phyloP scores from a whole-genome alignment of 2,888 invertebrate species.

The Orthonevra nobilis region DNA sequence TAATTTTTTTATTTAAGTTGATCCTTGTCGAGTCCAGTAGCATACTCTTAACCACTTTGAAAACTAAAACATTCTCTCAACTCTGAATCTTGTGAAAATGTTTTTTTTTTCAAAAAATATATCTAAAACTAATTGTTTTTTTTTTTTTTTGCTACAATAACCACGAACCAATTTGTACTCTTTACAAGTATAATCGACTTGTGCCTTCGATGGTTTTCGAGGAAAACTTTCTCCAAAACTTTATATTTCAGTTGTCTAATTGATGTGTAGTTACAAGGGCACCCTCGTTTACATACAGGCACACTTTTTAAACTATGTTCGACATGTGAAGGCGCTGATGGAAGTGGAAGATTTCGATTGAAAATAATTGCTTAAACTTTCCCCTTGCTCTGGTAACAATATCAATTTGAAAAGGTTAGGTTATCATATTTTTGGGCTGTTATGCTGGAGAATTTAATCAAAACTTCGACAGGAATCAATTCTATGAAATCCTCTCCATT shows the following conservation, averaged over 20 bases:
- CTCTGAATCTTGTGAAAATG: too few species aligned
- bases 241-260: constrained; percentile 21
- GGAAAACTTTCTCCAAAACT: constrained; percentile 21
- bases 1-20: too few species aligned
- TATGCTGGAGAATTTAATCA: constrained; percentile 13
- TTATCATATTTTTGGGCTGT: constrained; percentile 18
- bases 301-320: background rate
- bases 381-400: background rate
- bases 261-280: constrained; percentile 22
- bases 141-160: too few species aligned
- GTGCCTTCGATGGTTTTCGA: too few species aligned
- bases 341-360: constrained; percentile 9
- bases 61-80: too few species aligned
- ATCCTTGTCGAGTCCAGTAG: too few species aligned
- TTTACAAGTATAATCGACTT: too few species aligned
- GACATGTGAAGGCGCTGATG: background rate
- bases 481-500: constrained; percentile 5
- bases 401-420: constrained; percentile 24
- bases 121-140: too few species aligned
- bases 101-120: too few species aligned
- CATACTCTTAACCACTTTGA: too few species aligned
- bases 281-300: background rate
- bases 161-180: too few species aligned
- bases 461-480: constrained; percentile 37
- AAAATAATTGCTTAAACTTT: constrained; percentile 36